Base-by-base conservation (phyloP, 2,113 vertebrate genomes). In the Cyanoramphus novaezelandiae region DNA sequence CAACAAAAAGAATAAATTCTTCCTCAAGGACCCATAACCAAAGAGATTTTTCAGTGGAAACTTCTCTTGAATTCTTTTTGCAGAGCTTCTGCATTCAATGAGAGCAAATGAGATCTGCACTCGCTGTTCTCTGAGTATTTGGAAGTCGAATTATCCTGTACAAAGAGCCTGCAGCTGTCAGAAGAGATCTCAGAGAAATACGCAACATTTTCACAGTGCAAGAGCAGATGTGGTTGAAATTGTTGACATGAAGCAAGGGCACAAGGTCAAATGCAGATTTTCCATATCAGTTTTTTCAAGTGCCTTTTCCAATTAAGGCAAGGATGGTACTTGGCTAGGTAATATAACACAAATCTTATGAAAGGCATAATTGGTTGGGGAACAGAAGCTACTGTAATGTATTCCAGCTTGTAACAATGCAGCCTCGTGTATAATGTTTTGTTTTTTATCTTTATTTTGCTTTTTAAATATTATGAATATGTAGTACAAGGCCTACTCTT, bases 191-290 rank as follows among this genome's bases (percentile, higher is more conserved):
- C 85, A 74, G 83, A 93, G 74, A 95, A 93, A 86, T 65, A 95
- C 60, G 94, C 97, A 98, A 86, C 90, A 91, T 92, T 97, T 97
- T 98, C 96, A 96, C 92, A 96, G 93, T 95, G 86, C 57, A 76
- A 95, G 93, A 98, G 95, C 97, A 98, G 97, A 98, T 98, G 97
- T 92, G 91, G 94, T 86, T 88, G 75, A 95, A 97, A 95, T 78
- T 96, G 91, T 94, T 89, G 88, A 97, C 96, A 96, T n/a, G 91
- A 93, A 95, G 52, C 50, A 88, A 87, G 86, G 93, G 97, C 95
- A 87, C 35, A 13, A 88, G 97, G 97, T 98, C 97, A 98, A 97
- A 95, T 64, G 77, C 64, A 85, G 80, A 97, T 96, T 95, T 96
- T 97, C 95, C 96, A 57, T 96, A 97, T 97, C 95, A 92, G 41